Conservation (phyloP, 2,797 vertebrate genomes). For the Ptychobarbus kaznakovi region DNA sequence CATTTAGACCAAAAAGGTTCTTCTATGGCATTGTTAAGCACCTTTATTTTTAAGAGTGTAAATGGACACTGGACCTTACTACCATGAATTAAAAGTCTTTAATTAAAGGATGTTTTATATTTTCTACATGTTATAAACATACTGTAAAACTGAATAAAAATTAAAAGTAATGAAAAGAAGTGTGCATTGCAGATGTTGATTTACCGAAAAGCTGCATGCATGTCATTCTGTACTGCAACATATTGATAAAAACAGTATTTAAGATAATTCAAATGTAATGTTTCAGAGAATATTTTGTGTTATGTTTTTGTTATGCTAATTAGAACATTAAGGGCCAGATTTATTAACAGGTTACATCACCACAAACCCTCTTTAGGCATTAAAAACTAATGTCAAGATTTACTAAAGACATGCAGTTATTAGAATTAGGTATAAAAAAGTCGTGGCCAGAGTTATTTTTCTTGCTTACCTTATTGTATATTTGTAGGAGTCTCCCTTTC, state of each 20-base stretch:
- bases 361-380: background rate
- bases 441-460: background rate
- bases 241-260: background rate
- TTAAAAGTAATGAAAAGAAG: background rate
- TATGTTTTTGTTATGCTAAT: background rate
- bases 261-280: background rate
- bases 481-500: background rate
- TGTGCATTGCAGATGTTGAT: background rate
- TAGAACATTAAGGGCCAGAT: background rate
- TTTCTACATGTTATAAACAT: background rate
- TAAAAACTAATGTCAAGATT: background rate
- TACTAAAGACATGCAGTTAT: background rate
- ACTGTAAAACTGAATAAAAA: background rate
- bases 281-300: background rate
- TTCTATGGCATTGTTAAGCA: too few species aligned
- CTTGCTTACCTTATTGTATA: background rate
- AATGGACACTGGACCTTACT: background rate
- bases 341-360: background rate
- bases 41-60: too few species aligned
- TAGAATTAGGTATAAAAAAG: background rate
- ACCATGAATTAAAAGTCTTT: background rate
- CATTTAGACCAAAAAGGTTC: too few species aligned
- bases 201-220: background rate
- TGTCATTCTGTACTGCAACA: background rate
- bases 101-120: background rate